Base-by-base conservation (phyloP, 1,140 invertebrate genomes). In the Stratiolaelaps scimitus region DNA sequence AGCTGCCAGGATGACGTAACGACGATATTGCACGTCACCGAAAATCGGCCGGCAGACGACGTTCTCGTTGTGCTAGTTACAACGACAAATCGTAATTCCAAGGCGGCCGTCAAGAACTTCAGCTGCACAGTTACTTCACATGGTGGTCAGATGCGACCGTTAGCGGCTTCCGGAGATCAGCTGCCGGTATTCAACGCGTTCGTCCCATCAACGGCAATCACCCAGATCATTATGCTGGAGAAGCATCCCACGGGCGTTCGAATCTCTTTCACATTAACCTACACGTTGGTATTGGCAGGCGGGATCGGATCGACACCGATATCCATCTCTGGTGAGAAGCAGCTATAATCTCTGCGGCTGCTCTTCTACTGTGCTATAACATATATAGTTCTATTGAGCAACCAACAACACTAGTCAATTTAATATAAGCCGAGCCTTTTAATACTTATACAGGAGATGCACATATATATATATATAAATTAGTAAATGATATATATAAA, bases 1-100 rank as follows among this genome's bases (percentile, higher is more conserved):
- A 60, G 53, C 23, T 60, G 53, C 26, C 53, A 60, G 53, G 53
- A 60, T 34, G 53, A 60, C 23, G 53, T 60, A 1, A 60, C 53
- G n/a, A 26, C 53, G 23, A 60, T 60, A 19, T 23, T 60, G 26
- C 26, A 34, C 20, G 23, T 60, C 26, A 60, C 53, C 34, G 53
- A 60, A 26, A 60, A 60, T 34, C 26, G 53, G 15, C 53, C 53
- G 15, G 53, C 23, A 26, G 53, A 60, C 26, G 53, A 34, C 53
- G 53, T 60, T 29, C 26, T 60, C 2, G 53, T 23, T 17, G 53
- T 60, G 53, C 23, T 60, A 26, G 10, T 60, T 17, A 20, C 53
- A 29, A 26, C 53, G 34, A 60, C 53, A 29, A 60, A 60, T 26
- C 53, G 53, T 19, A 60, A 60, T 60, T 17, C 53, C 15, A 60